Conservation (phyloP, 2,888 invertebrate species). For the Neocrepidodera transversa region DNA sequence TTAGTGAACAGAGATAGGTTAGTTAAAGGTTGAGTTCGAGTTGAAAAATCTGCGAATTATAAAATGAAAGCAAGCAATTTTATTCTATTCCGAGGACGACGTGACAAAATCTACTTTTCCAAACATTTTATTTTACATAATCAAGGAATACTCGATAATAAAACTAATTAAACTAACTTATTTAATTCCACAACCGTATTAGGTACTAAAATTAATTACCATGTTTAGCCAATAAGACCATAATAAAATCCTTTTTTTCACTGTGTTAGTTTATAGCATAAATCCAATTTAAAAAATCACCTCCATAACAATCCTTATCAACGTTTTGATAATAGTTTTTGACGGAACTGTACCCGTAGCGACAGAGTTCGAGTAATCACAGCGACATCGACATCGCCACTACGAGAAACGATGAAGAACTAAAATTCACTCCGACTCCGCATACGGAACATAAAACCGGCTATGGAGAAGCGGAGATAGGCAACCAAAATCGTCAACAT, state of each 20-base stretch:
- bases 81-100: too few species aligned
- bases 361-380: constrained; percentile 16
- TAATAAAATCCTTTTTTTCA: constrained; percentile 1
- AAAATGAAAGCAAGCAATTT: constrained; percentile 1
- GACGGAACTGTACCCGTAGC: constrained; percentile 31
- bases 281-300: constrained; percentile 17
- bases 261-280: not conserved
- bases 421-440: constrained; percentile 25
- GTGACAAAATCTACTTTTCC: not conserved
- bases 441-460: constrained; percentile 4
- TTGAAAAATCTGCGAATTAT: not conserved
- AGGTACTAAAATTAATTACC: not conserved
- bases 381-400: constrained; percentile 9
- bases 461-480: constrained; percentile 30
- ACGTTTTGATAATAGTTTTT: constrained; percentile 12
- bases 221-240: constrained; percentile 27
- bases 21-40: constrained; percentile 5
- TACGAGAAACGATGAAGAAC: constrained; percentile 34
- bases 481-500: constrained; percentile 25
- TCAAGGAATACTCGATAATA: not conserved
- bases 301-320: constrained; percentile 19
- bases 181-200: not conserved
- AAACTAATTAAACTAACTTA: not conserved
- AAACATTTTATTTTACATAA: too few species aligned
- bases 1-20: not conserved